Base-by-base conservation (phyloP, 2,888 invertebrate species). In the Panzeria rudis region DNA sequence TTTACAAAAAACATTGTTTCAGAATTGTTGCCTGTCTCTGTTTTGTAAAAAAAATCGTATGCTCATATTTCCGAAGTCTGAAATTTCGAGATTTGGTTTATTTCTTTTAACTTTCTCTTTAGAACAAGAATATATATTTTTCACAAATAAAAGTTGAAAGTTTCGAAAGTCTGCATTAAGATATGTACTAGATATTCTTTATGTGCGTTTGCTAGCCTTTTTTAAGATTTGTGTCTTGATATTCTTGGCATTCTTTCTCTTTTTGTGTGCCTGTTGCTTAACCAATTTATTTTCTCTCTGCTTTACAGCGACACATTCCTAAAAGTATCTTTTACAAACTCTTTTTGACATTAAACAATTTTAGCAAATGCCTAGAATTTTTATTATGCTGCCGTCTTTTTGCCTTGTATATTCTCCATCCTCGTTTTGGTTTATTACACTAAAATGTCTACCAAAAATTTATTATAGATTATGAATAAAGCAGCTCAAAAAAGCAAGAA, bases 391-490 rank as follows among this genome's bases (percentile, higher is more conserved):
- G 2, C 25, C 6, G 8, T 41, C 8, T 11, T 44, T 7, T 17
- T 25, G 32, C 1, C 17, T 66, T 47, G 15, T 35, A 20, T 13
- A 35, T 47, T 50, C 25, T 20, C 52, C 44, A 54, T n/a, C n/a
- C 41, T 44, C 62, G 32, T 71, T 69, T 20, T 20, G 32, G 41
- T 78, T 79, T 79, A 79, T 71, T 79, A 62, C 23, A 79, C 62
- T 54, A 52, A 44, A 71, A 64, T 41, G 41, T 52, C 62, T 64
- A 52, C 25, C 35, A 66, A 72, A 72, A 64, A 25, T 80, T 64
- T 80, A 47, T 66, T 62, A 79, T 52, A 71, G 62, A 79, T 71
- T 23, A 71, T 44, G 54, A 44, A 35, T 25, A 41, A 13, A 8
- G 6, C 4, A 11, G 35, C 8, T 54, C 20, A 41, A n/a, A 17